Evolutionary conservation across 1,140 invertebrate species (phyloP).

Genomic region (Zaprionus inermis): DNA sequence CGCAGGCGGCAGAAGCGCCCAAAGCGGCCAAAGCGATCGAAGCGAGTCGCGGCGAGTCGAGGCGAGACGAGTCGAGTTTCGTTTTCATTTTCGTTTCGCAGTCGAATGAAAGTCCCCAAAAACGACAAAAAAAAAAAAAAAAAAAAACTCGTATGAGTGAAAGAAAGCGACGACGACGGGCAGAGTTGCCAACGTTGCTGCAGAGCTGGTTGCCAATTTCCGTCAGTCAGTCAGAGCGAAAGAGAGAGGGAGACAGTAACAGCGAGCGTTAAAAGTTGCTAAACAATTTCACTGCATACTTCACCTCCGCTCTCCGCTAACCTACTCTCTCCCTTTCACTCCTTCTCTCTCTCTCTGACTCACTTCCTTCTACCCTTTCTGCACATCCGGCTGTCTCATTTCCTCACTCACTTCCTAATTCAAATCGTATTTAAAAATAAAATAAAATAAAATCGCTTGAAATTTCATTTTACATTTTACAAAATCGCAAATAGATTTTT

Average conservation of each 20-base stretch:
- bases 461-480: background rate
- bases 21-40: background rate
- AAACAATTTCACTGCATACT: slow-evolving; percentile 40
- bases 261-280: slow-evolving; percentile 37
- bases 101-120: slow-evolving; percentile 41
- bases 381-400: background rate
- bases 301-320: background rate
- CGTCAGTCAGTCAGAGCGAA: slow-evolving; percentile 14
- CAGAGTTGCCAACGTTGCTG: slow-evolving; percentile 13
- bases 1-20: background rate
- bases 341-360: background rate
- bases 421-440: background rate
- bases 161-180: slow-evolving; percentile 32
- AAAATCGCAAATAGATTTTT: background rate
- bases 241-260: background rate
- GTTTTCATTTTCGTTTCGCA: slow-evolving; percentile 39
- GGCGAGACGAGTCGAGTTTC: slow-evolving; percentile 9
- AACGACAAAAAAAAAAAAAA: slow-evolving; percentile 14
- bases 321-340: background rate
- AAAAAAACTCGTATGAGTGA: slow-evolving; percentile 2
- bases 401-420: slow-evolving; percentile 8
- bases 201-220: slow-evolving; percentile 21
- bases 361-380: background rate
- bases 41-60: background rate
- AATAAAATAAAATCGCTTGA: background rate